Evolutionary conservation across 2,797 vertebrate species (phyloP).

Genomic region (Parauchenoglanis ngamensis): DNA sequence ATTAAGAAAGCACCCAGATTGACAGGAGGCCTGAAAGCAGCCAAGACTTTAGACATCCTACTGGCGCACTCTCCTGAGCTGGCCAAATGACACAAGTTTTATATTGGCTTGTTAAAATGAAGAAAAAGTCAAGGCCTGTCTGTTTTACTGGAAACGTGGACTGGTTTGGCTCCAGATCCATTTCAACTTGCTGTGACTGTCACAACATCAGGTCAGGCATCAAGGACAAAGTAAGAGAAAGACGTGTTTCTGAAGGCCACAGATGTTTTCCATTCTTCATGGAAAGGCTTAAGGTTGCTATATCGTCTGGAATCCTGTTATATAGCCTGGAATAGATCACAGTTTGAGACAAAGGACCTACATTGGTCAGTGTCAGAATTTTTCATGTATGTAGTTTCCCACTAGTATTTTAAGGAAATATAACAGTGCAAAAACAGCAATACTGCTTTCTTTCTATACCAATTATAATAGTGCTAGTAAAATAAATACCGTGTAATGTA

Average conservation of each 20-base stretch:
- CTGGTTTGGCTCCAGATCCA: constrained; percentile 37
- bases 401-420: constrained; percentile 29
- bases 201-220: constrained; percentile 55
- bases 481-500: neutral
- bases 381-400: constrained; percentile 42
- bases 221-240: constrained; percentile 39
- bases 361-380: constrained; percentile 44
- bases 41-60: constrained; percentile 38
- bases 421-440: neutral
- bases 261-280: constrained; percentile 56
- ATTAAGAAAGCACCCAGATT: constrained; percentile 50
- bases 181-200: constrained; percentile 50
- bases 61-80: constrained; percentile 41
- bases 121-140: constrained; percentile 45
- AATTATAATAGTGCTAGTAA: neutral
- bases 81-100: constrained; percentile 36
- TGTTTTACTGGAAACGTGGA: constrained; percentile 47
- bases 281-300: constrained; percentile 26
- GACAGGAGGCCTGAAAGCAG: constrained; percentile 38
- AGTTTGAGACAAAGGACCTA: constrained; percentile 35
- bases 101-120: constrained; percentile 33
- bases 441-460: neutral
- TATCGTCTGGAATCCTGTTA: constrained; percentile 21
- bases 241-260: constrained; percentile 37
- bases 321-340: constrained; percentile 31